Percentiles rank a stretch among this genome's conserved stretches.
phyloP scores from a whole-genome alignment of 2,113 vertebrate species.

The Prionailurus bengalensis region DNA sequence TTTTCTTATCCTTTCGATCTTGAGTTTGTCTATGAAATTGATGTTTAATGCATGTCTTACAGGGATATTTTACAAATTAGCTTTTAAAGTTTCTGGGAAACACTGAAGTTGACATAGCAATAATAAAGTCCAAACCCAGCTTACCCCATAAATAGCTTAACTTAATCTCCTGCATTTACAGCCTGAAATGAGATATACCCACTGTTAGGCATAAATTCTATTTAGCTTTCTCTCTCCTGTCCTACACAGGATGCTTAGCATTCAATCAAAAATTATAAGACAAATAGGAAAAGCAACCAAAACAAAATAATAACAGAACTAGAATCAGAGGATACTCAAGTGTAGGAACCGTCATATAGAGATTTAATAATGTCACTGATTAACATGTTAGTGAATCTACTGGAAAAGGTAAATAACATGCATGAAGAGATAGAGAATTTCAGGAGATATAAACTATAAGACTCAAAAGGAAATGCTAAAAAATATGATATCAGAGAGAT shows the following conservation, averaged over 20 bases:
- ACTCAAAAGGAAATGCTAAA: neutral
- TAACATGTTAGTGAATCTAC: neutral
- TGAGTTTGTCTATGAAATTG: neutral
- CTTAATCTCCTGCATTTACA: neutral
- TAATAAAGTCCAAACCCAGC: neutral
- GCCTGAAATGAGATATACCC: neutral
- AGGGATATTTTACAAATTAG: neutral
- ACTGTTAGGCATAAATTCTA: neutral
- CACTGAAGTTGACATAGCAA: neutral
- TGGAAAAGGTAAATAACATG: neutral
- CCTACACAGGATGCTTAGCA: neutral
- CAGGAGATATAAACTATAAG: neutral
- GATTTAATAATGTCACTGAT: neutral
- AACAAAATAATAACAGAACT: neutral
- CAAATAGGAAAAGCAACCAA: neutral
- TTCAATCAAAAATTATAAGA: neutral
- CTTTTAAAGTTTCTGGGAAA: neutral
- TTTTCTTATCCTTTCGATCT: neutral
- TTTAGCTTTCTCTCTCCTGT: neutral
- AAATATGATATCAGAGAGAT: neutral
- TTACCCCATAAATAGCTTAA: neutral
- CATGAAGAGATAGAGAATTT: neutral
- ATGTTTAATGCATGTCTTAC: neutral
- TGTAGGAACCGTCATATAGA: neutral
- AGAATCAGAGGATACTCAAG: neutral